Conservation (phyloP, 2,113 vertebrate genomes). For the Rallus limicola region DNA sequence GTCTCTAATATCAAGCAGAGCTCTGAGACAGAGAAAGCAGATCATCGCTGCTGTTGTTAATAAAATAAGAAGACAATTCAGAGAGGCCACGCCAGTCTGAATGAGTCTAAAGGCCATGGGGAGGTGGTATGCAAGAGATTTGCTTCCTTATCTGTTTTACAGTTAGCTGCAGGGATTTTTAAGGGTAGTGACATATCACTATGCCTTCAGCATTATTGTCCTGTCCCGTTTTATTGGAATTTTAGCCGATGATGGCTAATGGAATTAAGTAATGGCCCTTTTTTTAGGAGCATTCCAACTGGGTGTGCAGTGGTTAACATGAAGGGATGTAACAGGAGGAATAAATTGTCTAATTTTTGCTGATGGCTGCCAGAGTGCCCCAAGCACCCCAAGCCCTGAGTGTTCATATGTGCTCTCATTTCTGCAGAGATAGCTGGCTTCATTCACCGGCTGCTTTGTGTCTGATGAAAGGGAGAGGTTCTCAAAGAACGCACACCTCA, state of each 20-base stretch:
- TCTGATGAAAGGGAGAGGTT: conserved; percentile 56
- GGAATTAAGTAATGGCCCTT: not conserved
- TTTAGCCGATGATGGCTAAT: not conserved
- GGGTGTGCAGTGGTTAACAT: conserved; percentile 8
- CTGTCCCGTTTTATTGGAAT: not conserved
- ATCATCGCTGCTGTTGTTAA: not conserved
- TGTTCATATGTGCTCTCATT: not conserved
- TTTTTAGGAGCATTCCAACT: not conserved
- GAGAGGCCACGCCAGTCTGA: not conserved
- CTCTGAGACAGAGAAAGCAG: not conserved
- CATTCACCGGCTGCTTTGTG: conserved; percentile 49
- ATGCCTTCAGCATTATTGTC: not conserved
- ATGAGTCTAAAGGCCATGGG: not conserved
- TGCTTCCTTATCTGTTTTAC: not conserved
- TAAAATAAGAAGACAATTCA: not conserved
- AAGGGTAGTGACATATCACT: not conserved
- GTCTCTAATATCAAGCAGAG: not conserved
- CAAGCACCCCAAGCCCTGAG: not conserved
- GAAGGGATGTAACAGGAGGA: not conserved
- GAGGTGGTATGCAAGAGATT: not conserved
- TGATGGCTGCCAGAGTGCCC: conserved; percentile 27
- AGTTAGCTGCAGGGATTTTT: not conserved
- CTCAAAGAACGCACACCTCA: conserved; percentile 24
- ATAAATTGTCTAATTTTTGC: conserved; percentile 6
- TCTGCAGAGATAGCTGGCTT: conserved; percentile 26